phyloP scores from a whole-genome alignment of 2,797 vertebrate species.

The Enteromius fasciolatus region DNA sequence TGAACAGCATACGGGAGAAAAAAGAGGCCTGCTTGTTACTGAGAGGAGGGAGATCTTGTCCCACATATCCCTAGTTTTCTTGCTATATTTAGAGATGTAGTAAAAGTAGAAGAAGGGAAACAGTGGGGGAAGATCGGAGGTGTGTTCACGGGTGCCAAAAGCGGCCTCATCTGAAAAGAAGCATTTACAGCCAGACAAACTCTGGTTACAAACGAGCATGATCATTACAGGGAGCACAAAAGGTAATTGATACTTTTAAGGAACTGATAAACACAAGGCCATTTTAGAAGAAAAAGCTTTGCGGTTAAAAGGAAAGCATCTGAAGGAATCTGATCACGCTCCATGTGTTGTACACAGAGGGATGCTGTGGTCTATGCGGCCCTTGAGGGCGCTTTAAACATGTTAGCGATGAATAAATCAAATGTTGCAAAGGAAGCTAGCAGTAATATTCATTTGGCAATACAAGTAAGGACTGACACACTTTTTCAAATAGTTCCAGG shows the following conservation, averaged over 20 bases:
- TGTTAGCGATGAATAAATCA: slow-evolving; percentile 54
- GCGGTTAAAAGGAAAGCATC: slow-evolving; percentile 6
- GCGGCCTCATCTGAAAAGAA: slow-evolving; percentile 34
- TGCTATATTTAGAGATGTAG: slow-evolving; percentile 57
- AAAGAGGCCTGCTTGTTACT: slow-evolving; percentile 35
- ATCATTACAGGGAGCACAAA: slow-evolving; percentile 19
- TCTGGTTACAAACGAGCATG: slow-evolving; percentile 8
- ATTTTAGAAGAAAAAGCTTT: slow-evolving; percentile 17
- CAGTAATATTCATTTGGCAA: slow-evolving; percentile 19
- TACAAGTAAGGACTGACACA: slow-evolving; percentile 31
- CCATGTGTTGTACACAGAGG: slow-evolving; percentile 22
- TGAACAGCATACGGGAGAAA: background rate
- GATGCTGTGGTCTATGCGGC: slow-evolving; percentile 15
- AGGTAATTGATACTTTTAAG: slow-evolving; percentile 25
- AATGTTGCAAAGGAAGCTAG: slow-evolving; percentile 34
- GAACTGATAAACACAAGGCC: slow-evolving; percentile 34
- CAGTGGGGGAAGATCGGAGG: slow-evolving; percentile 15
- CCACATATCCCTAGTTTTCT: slow-evolving; percentile 44
- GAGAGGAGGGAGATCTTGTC: slow-evolving; percentile 42
- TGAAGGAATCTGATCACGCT: slow-evolving; percentile 8
- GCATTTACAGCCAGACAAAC: slow-evolving; percentile 19
- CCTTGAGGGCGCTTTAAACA: slow-evolving; percentile 34
- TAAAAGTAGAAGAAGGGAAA: slow-evolving; percentile 24
- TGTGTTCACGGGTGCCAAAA: slow-evolving; percentile 26
- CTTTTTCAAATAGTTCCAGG: slow-evolving; percentile 45